Evolutionary conservation across 2,888 invertebrate genomes (phyloP), one percentile per base, ranked within the genome.

Genomic region (Leucophora obtusa): DNA sequence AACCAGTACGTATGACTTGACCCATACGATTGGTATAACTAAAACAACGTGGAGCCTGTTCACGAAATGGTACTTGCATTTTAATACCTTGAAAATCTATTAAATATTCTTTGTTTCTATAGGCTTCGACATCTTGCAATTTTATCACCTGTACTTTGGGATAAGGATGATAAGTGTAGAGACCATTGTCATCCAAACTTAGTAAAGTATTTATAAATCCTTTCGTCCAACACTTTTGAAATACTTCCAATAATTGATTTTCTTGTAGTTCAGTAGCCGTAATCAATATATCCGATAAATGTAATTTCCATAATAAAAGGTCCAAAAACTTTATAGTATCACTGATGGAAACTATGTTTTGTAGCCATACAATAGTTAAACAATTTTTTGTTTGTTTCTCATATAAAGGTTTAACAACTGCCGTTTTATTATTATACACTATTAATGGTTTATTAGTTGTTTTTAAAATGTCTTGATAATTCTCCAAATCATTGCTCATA

Each of bases 81-180:
- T 75, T 60, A 50, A 82, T 82, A 0, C 85, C 83, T 47, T 84
- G 83, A 43, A 86, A 86, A 33, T 86, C 62, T 50, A 66, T 68
- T 0, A 85, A 43, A 69, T 80, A 69, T 15, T 51, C 33, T 56
- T 78, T 80, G 43, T 75, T 43, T 18, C n/a, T 33, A 38, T 86
- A 85, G 7, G 73, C 65, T 4, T 50, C 14, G 0, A 86, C 77
- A 15, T 50, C 62, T 0, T 47, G 0, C n/a, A 86, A 53, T 1
- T 21, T 11, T 1, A 83, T 24, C 1, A 86, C 17, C 0, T 69
- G 35, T 0, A 85, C 7, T 5, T 53, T 10, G 0, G 86, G 85
- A 70, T 84, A 86, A 0, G 87, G 86, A 76, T 83, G 83, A 63
- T 84, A 87, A 17, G 83, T 85, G 6, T 74, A 83, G 0, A 86